Percentiles rank a stretch among this genome's conserved stretches.
phyloP scores from a whole-genome alignment of 2,113 vertebrate genomes.

The Eclectus roratus region DNA sequence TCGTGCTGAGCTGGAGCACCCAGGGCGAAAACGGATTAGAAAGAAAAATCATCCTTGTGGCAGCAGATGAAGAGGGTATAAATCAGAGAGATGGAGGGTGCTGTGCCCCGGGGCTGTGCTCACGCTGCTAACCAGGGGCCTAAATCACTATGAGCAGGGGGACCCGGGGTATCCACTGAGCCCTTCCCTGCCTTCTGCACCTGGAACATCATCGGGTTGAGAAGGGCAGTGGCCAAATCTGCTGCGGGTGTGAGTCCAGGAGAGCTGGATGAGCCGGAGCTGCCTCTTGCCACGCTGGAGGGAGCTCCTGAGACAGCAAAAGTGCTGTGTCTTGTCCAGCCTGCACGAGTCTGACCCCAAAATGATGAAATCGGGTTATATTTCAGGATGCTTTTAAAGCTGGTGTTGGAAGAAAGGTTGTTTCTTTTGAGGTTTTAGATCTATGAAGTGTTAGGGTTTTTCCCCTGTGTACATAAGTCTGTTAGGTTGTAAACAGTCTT shows the following conservation, averaged over 20 bases:
- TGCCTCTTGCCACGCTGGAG: background rate
- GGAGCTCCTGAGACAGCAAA: background rate
- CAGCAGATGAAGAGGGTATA: background rate
- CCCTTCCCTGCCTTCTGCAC: background rate
- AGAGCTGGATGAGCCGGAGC: accelerated
- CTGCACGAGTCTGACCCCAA: background rate
- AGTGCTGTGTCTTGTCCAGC: accelerated
- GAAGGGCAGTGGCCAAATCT: background rate
- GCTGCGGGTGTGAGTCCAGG: accelerated
- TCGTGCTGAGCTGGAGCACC: background rate
- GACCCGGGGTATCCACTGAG: accelerated
- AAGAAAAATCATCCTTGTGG: background rate
- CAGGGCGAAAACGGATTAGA: constrained; percentile 7
- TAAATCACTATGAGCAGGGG: accelerated
- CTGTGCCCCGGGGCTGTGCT: background rate
- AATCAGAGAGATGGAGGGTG: background rate
- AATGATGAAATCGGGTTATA: background rate
- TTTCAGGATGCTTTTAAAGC: background rate
- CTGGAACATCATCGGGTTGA: background rate
- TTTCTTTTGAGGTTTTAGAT: background rate
- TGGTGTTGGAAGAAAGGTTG: background rate
- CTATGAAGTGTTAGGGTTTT: background rate
- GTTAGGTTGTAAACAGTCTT: background rate
- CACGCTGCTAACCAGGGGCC: background rate
- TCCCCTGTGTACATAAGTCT: background rate